Evolutionary conservation across 2,888 invertebrate species (phyloP).

Genomic region (Nomada flava): DNA sequence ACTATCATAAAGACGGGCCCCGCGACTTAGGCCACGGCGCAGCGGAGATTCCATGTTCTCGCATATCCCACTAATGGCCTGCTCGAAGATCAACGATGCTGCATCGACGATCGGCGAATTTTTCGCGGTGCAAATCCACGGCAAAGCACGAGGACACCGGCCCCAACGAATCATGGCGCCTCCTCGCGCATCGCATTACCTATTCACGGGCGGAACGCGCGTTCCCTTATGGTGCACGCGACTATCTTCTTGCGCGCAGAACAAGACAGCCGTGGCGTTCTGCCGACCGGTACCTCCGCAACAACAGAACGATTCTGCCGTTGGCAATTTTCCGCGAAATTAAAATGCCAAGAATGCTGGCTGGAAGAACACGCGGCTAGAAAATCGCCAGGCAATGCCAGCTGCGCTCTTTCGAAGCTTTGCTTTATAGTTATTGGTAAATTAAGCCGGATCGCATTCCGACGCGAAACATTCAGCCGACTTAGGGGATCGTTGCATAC

Average conservation of each 20-base stretch:
- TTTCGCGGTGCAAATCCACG: constrained; percentile 45
- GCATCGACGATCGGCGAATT: constrained; percentile 44
- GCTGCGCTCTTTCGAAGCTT: neutral
- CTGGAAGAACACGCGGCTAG: neutral
- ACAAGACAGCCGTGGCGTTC: neutral
- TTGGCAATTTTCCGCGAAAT: constrained; percentile 4
- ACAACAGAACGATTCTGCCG: neutral
- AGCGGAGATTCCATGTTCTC: constrained; percentile 60
- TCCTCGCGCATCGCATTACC: constrained; percentile 60
- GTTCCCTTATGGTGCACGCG: constrained; percentile 52
- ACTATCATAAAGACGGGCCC: constrained; percentile 30
- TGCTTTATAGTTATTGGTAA: neutral
- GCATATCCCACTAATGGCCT: constrained; percentile 64
- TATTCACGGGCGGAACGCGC: constrained; percentile 67
- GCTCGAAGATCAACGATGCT: constrained; percentile 47
- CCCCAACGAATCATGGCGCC: constrained; percentile 60
- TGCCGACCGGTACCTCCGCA: neutral
- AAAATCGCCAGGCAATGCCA: neutral
- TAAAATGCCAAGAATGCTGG: constrained; percentile 3
- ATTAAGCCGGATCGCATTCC: neutral
- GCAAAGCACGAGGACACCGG: constrained; percentile 41
- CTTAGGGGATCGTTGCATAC: too few species aligned
- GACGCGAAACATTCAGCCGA: neutral
- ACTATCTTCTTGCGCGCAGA: neutral
- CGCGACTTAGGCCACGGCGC: constrained; percentile 26